These are phyloP conservation scores for Lepidothrix coronata DNA, from an alignment of 2,113 vertebrate species.

Conservation along the genomic window DNA sequence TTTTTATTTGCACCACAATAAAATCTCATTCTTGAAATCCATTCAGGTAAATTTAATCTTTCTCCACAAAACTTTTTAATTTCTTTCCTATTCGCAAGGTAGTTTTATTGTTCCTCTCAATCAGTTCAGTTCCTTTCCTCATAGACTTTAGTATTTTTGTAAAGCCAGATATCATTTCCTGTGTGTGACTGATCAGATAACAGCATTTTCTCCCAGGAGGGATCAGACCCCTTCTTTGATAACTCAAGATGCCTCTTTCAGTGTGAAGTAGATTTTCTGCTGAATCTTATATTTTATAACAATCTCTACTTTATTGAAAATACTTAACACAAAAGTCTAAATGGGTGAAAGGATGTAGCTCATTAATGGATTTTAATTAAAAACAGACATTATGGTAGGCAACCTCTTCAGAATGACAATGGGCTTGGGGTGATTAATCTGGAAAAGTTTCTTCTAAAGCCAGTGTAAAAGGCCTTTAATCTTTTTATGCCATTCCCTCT, in stretches of 20 bases:
- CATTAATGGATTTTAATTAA: constrained; percentile 23
- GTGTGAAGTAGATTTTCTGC: not conserved
- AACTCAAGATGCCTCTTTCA: not conserved
- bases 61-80: not conserved
- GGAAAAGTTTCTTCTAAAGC: not conserved
- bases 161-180: not conserved
- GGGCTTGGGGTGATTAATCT: not conserved
- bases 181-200: not conserved
- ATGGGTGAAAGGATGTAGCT: not conserved
- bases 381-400: not conserved
- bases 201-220: not conserved
- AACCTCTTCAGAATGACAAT: not conserved
- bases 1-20: not conserved
- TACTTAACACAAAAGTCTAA: not conserved
- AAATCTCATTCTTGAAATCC: not conserved
- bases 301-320: not conserved
- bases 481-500: not conserved
- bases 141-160: not conserved
- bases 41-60: not conserved
- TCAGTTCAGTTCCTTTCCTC: not conserved
- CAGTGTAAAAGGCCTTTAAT: not conserved
- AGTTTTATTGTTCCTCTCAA: not conserved
- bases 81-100: not conserved
- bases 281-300: not conserved
- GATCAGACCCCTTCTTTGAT: not conserved